phyloP scores from a whole-genome alignment of 2,888 invertebrate species.

The Cordilura impudica region DNA sequence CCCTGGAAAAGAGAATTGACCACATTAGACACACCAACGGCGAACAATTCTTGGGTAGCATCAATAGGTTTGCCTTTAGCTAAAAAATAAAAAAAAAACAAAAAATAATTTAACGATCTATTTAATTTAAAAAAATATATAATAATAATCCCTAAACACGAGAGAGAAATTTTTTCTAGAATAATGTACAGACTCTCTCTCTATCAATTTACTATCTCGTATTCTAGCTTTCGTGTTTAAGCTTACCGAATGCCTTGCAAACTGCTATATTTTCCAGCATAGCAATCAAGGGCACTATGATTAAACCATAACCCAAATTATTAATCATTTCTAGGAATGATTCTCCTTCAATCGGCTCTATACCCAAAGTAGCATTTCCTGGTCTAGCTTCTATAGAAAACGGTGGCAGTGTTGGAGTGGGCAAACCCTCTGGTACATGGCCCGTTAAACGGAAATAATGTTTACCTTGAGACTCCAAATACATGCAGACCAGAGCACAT shows the following conservation, averaged over 20 bases:
- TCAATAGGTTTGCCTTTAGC: conserved; percentile 88
- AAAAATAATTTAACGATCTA: background rate
- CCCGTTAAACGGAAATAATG: conserved; percentile 82
- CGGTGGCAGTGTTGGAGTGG: conserved; percentile 82
- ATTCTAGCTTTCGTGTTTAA: background rate
- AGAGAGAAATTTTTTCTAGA: no score
- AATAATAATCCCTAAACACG: no score
- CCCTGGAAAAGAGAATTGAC: conserved; percentile 90
- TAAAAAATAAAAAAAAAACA: conserved; percentile 62
- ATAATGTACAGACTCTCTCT: no score
- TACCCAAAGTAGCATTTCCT: conserved; percentile 64
- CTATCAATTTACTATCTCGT: no score
- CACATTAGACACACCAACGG: conserved; percentile 86
- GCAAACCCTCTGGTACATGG: conserved; percentile 85
- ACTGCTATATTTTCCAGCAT: conserved; percentile 92
- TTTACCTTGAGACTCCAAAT: conserved; percentile 80
- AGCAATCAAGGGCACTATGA: conserved; percentile 90
- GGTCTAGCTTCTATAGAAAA: conserved; percentile 80
- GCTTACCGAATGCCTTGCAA: conserved; percentile 68
- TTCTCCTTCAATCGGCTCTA: conserved; percentile 62
- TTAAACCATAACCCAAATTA: conserved; percentile 88
- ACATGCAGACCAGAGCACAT: conserved; percentile 82
- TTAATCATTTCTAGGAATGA: conserved; percentile 84
- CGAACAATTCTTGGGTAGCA: conserved; percentile 92
- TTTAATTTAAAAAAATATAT: no score